phyloP scores from a whole-genome alignment of 2,113 vertebrate genomes.

The Notarius quadriscutis region DNA sequence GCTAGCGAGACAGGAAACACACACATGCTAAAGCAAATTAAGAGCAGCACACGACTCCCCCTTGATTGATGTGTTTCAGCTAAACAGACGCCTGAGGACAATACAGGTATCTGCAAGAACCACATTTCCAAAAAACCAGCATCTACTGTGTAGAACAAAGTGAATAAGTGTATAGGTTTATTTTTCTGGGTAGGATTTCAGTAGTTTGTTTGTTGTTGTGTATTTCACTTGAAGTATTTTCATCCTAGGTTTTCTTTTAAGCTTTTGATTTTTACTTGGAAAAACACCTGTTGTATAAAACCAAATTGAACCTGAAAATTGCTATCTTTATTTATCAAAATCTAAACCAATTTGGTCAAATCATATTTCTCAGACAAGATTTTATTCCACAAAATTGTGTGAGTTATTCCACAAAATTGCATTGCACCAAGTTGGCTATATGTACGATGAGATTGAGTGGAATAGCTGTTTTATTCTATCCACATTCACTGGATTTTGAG shows the following conservation, averaged over 20 bases:
- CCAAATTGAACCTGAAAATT: background rate
- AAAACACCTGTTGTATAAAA: conserved; percentile 32
- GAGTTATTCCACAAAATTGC: too few species aligned
- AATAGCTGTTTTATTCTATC: too few species aligned
- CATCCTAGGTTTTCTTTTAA: background rate
- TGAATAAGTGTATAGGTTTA: background rate
- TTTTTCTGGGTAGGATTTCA: background rate
- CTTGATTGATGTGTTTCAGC: conserved; percentile 38
- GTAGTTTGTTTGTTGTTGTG: background rate
- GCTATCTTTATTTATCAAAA: background rate
- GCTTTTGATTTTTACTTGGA: background rate
- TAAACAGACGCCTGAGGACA: conserved; percentile 31
- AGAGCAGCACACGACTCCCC: conserved; percentile 24
- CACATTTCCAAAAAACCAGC: background rate
- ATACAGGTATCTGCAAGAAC: background rate
- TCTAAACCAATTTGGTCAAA: background rate
- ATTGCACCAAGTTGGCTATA: too few species aligned
- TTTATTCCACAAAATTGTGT: background rate
- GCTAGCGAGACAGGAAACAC: conserved; percentile 40
- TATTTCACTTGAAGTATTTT: background rate
- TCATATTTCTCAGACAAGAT: background rate
- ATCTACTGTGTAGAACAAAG: background rate
- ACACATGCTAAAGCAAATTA: conserved; percentile 40
- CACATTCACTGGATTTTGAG: too few species aligned
- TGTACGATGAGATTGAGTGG: too few species aligned